Evolutionary conservation across 2,113 vertebrate genomes (phyloP).

Genomic region (Nycticryphes semicollaris): DNA sequence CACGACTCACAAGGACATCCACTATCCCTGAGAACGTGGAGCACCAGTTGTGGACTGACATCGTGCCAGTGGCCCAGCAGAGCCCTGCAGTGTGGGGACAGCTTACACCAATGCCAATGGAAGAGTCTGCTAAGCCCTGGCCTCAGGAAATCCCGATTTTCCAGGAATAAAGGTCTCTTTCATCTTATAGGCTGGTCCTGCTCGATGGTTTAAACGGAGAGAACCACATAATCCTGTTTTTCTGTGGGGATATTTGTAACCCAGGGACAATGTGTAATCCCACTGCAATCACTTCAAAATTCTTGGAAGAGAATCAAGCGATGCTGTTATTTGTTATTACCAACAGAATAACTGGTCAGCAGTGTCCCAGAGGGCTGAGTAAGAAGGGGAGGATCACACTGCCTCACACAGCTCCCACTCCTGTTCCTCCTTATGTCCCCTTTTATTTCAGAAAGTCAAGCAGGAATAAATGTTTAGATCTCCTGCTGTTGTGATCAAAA

Average conservation of each 20-base stretch:
- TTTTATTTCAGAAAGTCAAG: neutral
- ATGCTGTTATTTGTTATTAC: slow-evolving; percentile 24
- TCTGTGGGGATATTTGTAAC: neutral
- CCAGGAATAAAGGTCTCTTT: slow-evolving; percentile 42
- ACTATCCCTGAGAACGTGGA: fast-evolving
- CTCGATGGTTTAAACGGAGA: neutral
- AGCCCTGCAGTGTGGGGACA: neutral
- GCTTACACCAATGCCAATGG: neutral
- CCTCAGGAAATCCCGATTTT: neutral
- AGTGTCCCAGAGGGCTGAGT: neutral
- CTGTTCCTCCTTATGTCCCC: neutral
- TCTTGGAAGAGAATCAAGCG: neutral
- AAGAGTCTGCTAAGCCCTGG: neutral
- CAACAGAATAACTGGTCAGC: neutral
- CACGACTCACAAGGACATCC: fast-evolving
- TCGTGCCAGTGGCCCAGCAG: neutral
- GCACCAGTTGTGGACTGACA: neutral
- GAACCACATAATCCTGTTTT: slow-evolving; percentile 49
- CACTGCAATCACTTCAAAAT: neutral
- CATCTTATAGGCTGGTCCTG: neutral
- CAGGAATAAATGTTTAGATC: neutral
- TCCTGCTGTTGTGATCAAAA: neutral
- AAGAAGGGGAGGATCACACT: neutral
- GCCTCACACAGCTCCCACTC: neutral
- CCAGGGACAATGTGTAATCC: neutral